phyloP scores from a whole-genome alignment of 2,113 vertebrate genomes.

The Fulica atra region DNA sequence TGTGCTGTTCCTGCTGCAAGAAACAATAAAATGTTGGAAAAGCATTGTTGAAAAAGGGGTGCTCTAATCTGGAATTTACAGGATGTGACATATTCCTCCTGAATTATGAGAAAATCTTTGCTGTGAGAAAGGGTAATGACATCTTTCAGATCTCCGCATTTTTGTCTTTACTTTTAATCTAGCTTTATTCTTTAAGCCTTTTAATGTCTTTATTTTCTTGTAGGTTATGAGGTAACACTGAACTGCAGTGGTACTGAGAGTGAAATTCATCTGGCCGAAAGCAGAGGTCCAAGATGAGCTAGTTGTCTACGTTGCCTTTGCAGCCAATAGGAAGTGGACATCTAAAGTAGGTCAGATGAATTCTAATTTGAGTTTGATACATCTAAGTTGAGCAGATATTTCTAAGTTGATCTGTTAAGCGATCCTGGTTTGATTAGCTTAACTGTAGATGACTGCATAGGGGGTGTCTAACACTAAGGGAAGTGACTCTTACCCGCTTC shows the following conservation, averaged over 20 bases:
- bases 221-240: background rate
- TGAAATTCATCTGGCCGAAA: background rate
- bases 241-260: fast-evolving
- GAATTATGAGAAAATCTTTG: background rate
- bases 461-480: background rate
- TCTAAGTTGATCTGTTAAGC: background rate
- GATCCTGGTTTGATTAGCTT: background rate
- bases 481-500: background rate
- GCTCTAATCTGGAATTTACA: background rate
- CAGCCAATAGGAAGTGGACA: background rate
- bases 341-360: background rate
- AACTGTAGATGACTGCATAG: background rate
- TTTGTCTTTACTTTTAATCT: background rate
- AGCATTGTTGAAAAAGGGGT: background rate
- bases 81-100: background rate
- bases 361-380: no score
- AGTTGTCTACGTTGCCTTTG: background rate
- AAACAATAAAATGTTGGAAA: background rate
- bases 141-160: background rate
- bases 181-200: background rate
- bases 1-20: background rate
- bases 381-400: background rate
- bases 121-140: background rate
- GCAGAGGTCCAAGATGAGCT: background rate
- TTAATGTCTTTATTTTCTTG: background rate